Percentiles rank a stretch among this genome's conserved stretches.
Evolutionary conservation across 2,888 invertebrate species (phyloP).

Genomic region (Hypselothyrea guttata): DNA sequence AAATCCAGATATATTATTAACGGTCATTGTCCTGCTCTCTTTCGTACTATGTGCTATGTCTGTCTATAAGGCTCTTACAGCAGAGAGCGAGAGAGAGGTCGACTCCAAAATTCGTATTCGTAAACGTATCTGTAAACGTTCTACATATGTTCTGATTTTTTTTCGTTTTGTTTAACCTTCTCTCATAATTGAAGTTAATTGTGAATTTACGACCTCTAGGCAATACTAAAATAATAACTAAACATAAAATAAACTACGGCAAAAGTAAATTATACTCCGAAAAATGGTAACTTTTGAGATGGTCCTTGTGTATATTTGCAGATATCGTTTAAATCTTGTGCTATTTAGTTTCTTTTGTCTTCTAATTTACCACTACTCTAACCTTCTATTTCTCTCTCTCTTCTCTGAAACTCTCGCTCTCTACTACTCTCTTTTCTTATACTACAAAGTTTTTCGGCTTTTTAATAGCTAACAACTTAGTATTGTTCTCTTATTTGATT

Average conservation of each 20-base stretch:
- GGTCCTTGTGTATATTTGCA: conserved; percentile 88
- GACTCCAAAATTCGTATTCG: too few relatives aligned
- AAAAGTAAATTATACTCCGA: conserved; percentile 17
- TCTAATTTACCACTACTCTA: conserved; percentile 24
- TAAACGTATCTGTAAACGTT: conserved; percentile 1
- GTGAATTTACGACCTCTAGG: conserved; percentile 22
- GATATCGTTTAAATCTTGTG: conserved; percentile 41
- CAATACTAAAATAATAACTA: conserved; percentile 7
- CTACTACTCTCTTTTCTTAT: conserved; percentile 27
- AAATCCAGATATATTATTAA: conserved; percentile 4
- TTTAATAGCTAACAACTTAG: conserved; percentile 28
- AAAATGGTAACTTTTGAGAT: conserved; percentile 95
- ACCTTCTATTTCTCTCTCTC: conserved; percentile 30
- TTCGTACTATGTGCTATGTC: conserved; percentile 17
- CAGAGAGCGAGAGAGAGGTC: conserved; percentile 48
- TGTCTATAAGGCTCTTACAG: conserved; percentile 12
- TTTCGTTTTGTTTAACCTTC: conserved; percentile 14
- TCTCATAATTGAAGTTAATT: conserved; percentile 13
- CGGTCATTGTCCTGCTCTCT: conserved; percentile 26
- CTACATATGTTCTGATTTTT: conserved; percentile 10
- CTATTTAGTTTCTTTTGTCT: conserved; percentile 18
- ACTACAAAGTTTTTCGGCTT: conserved; percentile 41
- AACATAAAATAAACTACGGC: conserved; percentile 7
- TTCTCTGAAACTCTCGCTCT: conserved; percentile 36
- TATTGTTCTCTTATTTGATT: conserved; percentile 10